Evolutionary conservation across 2,113 vertebrate species (phyloP).

Genomic region (Psilopsiagon aurifrons): DNA sequence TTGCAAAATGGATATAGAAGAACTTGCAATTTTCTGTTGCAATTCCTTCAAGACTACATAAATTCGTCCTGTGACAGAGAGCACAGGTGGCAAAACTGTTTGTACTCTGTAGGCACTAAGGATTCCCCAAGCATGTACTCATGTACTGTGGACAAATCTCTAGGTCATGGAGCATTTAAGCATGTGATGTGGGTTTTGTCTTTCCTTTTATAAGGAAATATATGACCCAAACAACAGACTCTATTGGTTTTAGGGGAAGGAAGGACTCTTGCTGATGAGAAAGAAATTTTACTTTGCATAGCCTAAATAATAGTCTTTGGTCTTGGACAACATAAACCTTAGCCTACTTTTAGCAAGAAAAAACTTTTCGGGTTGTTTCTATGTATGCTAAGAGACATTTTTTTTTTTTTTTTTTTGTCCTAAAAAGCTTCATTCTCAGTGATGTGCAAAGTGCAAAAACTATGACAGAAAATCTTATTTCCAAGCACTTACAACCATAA

Average conservation of each 20-base stretch:
- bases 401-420: background rate
- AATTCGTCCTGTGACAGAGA: background rate
- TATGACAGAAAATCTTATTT: background rate
- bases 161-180: background rate
- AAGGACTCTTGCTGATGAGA: background rate
- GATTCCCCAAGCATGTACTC: background rate
- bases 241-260: background rate
- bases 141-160: accelerated
- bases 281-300: background rate
- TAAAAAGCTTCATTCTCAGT: background rate
- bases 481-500: background rate
- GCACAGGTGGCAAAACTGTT: background rate
- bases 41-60: background rate
- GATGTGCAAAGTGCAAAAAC: background rate
- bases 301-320: background rate
- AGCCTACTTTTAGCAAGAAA: background rate
- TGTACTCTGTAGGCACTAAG: background rate
- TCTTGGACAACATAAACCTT: background rate
- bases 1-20: background rate
- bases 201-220: background rate
- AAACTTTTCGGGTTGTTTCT: background rate
- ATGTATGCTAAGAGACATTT: background rate
- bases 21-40: background rate
- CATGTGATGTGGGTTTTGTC: background rate
- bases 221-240: background rate